Base-by-base conservation (phyloP, 2,888 invertebrate genomes). In the Doris montereyensis region DNA sequence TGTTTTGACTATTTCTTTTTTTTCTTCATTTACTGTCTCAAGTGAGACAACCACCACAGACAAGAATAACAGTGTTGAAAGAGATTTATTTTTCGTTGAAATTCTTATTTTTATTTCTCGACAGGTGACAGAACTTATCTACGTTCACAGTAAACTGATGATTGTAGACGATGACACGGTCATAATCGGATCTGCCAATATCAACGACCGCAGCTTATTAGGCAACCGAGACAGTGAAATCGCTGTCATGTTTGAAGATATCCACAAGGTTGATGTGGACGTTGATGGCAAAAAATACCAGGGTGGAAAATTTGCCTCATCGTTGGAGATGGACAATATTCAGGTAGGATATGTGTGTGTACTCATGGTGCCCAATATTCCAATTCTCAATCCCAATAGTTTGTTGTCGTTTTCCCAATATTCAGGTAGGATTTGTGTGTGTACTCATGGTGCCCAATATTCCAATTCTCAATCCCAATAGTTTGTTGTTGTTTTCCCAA, bases 161-260 rank as follows among this genome's bases (percentile, higher is more conserved):
- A 97, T 99, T 81, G 96, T 96, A 0, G 99, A 99, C 90, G 99
- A 99, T 91, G 94, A 94, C 93, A 89, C 94, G 1, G 95, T 97
- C 0, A 97, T 99, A 83, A 98, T 98, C 87, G 99, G 99, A 24
- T 98, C 98, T 3, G 98, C 99, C 0, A 99, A 99, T 89, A 97
- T 99, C 86, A 99, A 99, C 89, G 99, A 99, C 90, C 93, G 99
- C 75, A 98, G 97, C 78, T 94, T 99, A 94, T 93, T 97, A 76
- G 99, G 99, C 0, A 96, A 95, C 81, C 93, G 99, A 83, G 99
- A 99, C 89, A 98, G 98, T 0, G 99, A 99, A 83, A 84, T 92
- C 4, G 97, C 97, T 1, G 95, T 97, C 21, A 92, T 97, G 65
- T 93, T 97, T 76, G 95, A 96, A 78, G 94, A 97, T 94, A 78